Percentiles rank a stretch among this genome's conserved stretches.
Conservation (phyloP, 2,888 invertebrate species). For the Amaurobius ferox region DNA sequence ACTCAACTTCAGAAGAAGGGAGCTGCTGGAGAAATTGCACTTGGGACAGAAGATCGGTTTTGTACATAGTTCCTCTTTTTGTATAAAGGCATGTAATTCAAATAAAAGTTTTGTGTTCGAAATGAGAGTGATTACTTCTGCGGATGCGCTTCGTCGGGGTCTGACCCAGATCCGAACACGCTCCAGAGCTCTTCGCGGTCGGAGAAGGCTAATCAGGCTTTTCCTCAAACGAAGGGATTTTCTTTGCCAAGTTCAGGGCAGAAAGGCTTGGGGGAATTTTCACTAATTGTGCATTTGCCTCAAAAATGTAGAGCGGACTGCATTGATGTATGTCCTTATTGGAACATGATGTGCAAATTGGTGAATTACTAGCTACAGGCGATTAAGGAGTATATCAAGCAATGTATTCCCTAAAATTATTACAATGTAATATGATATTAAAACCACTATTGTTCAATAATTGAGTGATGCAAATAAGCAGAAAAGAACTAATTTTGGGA, state of each 20-base stretch:
- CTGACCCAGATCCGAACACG: conserved; percentile 1
- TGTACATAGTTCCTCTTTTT: conserved; percentile 9
- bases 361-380: neutral
- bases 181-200: conserved; percentile 11
- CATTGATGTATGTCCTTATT: neutral
- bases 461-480: too few relatives aligned
- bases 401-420: too few relatives aligned
- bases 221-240: neutral
- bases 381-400: neutral
- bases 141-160: neutral
- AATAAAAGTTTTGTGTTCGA: conserved; percentile 10
- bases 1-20: too few relatives aligned
- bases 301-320: neutral
- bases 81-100: neutral
- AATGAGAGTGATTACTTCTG: neutral
- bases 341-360: neutral
- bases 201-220: conserved; percentile 4
- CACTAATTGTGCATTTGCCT: neutral
- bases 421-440: too few relatives aligned
- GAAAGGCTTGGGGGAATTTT: neutral
- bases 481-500: too few relatives aligned
- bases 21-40: neutral
- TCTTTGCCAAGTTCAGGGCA: neutral
- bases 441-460: too few relatives aligned
- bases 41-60: neutral